Percentiles rank a stretch among this genome's conserved stretches.
Evolutionary conservation across 1,140 invertebrate genomes (phyloP).

Genomic region (Melipona quadrifasciata): DNA sequence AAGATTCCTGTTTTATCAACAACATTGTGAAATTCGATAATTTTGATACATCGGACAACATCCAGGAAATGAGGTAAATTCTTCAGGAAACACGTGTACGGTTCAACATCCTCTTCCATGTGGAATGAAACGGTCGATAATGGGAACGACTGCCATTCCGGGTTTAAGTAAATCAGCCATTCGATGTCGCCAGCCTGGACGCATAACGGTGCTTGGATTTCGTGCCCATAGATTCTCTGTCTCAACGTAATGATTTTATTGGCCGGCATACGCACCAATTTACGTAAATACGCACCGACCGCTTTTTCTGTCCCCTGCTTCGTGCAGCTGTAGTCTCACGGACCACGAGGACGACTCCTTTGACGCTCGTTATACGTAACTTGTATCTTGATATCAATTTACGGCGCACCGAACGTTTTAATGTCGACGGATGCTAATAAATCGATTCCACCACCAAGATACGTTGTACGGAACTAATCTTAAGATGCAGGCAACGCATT

Average conservation of each 20-base stretch:
- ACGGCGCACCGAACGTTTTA: conserved; percentile 64
- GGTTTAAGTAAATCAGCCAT: conserved; percentile 28
- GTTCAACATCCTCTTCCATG: conserved; percentile 6
- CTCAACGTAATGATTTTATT: conserved; percentile 45
- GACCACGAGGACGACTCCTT: conserved; percentile 13
- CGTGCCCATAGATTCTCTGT: conserved; percentile 40
- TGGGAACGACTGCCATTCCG: conserved; percentile 20
- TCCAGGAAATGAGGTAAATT: neutral
- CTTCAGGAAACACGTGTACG: neutral
- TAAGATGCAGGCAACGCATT: neutral
- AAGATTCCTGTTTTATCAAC: no score
- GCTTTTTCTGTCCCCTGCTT: neutral
- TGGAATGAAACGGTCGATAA: conserved; percentile 16
- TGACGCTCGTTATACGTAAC: conserved; percentile 51
- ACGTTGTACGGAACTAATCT: conserved; percentile 20
- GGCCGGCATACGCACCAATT: conserved; percentile 36
- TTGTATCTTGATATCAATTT: conserved; percentile 63
- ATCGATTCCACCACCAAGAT: conserved; percentile 50
- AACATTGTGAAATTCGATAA: neutral
- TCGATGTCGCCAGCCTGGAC: conserved; percentile 5
- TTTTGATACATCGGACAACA: neutral
- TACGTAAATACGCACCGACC: conserved; percentile 32
- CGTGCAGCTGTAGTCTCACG: neutral
- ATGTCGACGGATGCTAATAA: conserved; percentile 63
- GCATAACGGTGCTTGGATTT: conserved; percentile 41